Percentiles rank a stretch among this genome's conserved stretches.
Evolutionary conservation across 2,797 vertebrate genomes (phyloP).

Genomic region (Etheostoma nigrum): DNA sequence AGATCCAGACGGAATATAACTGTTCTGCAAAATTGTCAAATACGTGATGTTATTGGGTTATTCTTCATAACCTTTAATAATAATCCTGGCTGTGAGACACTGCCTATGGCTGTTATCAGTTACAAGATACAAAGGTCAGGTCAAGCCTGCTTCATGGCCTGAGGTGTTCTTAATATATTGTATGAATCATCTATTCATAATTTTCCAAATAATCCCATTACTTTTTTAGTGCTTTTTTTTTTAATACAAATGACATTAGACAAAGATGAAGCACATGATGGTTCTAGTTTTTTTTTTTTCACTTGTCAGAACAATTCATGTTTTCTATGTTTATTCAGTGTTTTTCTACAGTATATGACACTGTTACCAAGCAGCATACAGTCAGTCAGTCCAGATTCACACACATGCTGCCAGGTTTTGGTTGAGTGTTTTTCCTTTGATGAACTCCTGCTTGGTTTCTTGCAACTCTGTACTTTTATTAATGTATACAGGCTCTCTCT

Average conservation of each 20-base stretch:
- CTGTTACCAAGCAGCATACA: constrained; percentile 46
- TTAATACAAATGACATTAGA: constrained; percentile 41
- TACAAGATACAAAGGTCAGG: constrained; percentile 43
- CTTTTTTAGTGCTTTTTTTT: constrained; percentile 29
- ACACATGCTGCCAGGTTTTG: constrained; percentile 30
- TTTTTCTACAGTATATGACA: constrained; percentile 30
- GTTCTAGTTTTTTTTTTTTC: constrained; percentile 11
- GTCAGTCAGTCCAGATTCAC: constrained; percentile 27
- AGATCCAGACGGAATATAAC: constrained; percentile 15
- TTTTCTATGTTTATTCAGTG: constrained; percentile 49
- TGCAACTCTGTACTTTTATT: constrained; percentile 11
- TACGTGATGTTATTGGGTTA: constrained; percentile 21
- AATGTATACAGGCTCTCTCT: neutral
- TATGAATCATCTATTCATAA: constrained; percentile 52
- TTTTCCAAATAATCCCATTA: constrained; percentile 45
- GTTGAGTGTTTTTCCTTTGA: constrained; percentile 36
- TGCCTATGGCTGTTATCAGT: constrained; percentile 30
- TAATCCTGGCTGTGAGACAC: constrained; percentile 27
- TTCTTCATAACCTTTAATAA: constrained; percentile 62
- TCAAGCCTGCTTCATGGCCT: constrained; percentile 20
- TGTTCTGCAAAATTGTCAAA: constrained; percentile 22
- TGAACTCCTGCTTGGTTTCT: constrained; percentile 25
- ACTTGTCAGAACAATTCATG: constrained; percentile 38
- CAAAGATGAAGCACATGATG: constrained; percentile 38
- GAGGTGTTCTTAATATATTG: constrained; percentile 45